Evolutionary conservation across 2,797 vertebrate genomes (phyloP), one percentile per base, ranked within the genome.

Genomic region (Pipistrellus nathusii): DNA sequence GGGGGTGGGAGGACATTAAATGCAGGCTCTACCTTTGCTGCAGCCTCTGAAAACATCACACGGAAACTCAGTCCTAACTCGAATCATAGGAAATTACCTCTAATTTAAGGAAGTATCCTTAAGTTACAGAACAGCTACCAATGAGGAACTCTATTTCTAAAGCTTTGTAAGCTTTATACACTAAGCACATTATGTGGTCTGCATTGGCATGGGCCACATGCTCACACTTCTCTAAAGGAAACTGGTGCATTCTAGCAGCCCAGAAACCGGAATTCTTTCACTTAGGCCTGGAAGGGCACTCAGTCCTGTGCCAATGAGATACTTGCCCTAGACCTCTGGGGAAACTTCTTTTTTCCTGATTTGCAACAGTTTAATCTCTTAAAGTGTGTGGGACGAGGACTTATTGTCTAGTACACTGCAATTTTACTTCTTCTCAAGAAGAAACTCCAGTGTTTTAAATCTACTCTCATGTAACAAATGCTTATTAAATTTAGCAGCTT

Each of bases 401-500:
- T 93, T 66, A 4, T 55, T 78, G 78, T 41, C n/a, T 25, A 5
- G 6, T 35, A 77, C 62, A 9, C 51, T 71, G 14, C 10, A 30
- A 72, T 76, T 94, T 66, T 9, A 32, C 8, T 78, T 73, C 25
- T 64, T 7, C 5, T 1, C 7, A 53, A 84, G 27, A 64, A 53
- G 51, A 75, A 73, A 38, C 0, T 11, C 57, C 41, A 68, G 13
- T 55, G 32, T 75, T 68, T 91, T 55, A 71, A 12, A 27, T 71
- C 38, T 55, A 53, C 17, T 78, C n/a, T 11, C 38, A 17, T 35
- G 8, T n/a, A 92, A 62, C 62, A 25, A 92, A 75, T 57, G 44
- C 53, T 51, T 88, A 59, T 83, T 83, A 71, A 91, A 87, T 14
- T 53, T 82, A 77, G 21, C 27, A 87, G 35, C 21, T 92, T 85